phyloP scores from a whole-genome alignment of 1,140 invertebrate genomes.

The Euglossa dilemma region DNA sequence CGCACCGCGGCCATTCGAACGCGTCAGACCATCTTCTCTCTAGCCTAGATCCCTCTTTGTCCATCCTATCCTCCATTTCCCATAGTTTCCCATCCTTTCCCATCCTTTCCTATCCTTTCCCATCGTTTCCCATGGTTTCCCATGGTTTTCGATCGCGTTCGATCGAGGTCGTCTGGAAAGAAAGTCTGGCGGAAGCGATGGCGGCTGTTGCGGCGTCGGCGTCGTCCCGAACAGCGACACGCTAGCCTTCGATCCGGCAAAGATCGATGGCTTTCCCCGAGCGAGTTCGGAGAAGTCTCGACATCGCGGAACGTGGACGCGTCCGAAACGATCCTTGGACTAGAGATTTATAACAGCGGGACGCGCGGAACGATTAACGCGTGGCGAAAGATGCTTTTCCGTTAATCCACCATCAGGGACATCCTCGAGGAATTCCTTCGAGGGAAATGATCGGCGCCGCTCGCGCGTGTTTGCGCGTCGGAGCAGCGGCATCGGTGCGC shows the following conservation, averaged over 20 bases:
- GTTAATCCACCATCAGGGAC: neutral
- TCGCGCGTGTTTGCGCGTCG: no score
- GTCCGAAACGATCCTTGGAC: neutral
- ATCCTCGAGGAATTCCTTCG: neutral
- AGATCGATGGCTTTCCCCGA: slow-evolving; percentile 33
- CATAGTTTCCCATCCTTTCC: no score
- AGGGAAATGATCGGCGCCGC: neutral
- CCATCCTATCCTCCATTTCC: no score
- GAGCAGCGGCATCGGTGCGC: no score
- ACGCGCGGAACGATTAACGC: neutral
- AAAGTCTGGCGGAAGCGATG: neutral
- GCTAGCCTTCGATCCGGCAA: slow-evolving; percentile 15
- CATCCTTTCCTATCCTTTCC: neutral
- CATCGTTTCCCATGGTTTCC: neutral
- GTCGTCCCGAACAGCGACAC: no score
- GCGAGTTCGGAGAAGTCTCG: neutral
- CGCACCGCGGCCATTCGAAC: neutral
- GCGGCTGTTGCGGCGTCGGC: no score
- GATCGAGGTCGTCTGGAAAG: neutral
- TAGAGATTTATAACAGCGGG: neutral
- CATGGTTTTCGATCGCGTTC: no score
- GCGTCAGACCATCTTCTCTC: neutral
- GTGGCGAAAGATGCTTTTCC: neutral
- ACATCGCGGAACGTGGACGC: neutral
- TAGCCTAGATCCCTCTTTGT: neutral